These are phyloP conservation scores for Oceanites oceanicus DNA, from an alignment of 2,113 vertebrate species.

Conservation along the genomic window DNA sequence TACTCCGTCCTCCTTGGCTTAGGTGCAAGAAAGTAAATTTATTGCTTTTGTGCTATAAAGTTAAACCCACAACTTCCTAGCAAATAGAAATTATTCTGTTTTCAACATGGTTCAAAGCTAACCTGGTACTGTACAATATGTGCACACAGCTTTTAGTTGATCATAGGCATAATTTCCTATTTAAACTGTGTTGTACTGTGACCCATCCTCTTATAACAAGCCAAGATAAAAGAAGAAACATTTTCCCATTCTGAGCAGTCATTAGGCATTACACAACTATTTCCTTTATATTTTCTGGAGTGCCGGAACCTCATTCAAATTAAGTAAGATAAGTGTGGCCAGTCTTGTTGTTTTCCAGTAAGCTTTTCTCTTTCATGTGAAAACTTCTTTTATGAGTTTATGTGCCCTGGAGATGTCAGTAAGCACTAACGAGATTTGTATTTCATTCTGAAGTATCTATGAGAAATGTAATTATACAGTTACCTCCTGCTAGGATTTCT, in stretches of 20 bases:
- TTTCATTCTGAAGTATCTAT: conserved; percentile 4
- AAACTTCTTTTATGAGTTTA: not conserved
- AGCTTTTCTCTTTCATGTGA: not conserved
- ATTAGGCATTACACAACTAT: conserved; percentile 14
- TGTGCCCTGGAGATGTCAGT: not conserved
- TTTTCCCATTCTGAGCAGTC: conserved; percentile 34
- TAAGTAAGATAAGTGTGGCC: not conserved
- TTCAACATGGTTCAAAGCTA: not conserved
- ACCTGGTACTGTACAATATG: not conserved
- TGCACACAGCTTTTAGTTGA: not conserved
- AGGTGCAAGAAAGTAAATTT: not conserved
- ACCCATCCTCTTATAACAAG: not conserved
- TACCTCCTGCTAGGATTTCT: conserved; percentile 12
- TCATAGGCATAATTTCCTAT: not conserved
- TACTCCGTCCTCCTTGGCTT: not conserved
- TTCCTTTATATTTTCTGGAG: conserved; percentile 19
- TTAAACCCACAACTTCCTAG: not conserved
- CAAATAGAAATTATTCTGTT: not conserved
- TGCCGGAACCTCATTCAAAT: conserved; percentile 10
- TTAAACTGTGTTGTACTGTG: not conserved
- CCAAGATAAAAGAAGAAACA: conserved; percentile 19
- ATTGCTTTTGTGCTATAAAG: not conserved
- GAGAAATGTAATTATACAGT: not conserved
- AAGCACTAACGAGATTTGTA: not conserved
- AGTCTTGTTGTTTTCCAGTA: not conserved